Conservation (phyloP, 92 coral and sea anemone genomes). For the Epizoanthus stellaris region DNA sequence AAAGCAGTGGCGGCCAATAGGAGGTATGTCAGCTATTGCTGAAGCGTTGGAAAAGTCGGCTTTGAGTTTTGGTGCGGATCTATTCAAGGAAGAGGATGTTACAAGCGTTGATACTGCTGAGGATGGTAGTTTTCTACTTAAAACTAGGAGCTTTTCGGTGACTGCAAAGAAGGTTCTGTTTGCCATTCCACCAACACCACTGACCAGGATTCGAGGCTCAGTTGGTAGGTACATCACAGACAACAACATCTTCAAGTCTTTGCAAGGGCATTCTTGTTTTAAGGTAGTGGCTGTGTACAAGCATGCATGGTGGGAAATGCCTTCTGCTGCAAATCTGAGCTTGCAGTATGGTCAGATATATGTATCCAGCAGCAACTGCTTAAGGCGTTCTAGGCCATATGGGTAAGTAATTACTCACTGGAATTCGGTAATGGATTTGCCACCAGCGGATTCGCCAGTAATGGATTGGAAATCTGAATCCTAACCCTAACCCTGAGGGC, state of each 20-base stretch:
- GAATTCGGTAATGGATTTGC: too few species aligned
- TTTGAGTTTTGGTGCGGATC: neutral
- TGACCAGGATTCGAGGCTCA: slow-evolving; percentile 10
- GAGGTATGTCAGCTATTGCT: slow-evolving; percentile 16
- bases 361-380: slow-evolving; percentile 60
- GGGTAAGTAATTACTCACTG: slow-evolving; percentile 30
- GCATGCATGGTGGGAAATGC: slow-evolving; percentile 52
- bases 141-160: neutral
- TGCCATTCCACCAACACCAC: slow-evolving; percentile 24
- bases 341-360: slow-evolving; percentile 41
- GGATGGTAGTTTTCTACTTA: neutral
- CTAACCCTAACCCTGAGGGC: too few species aligned
- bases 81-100: slow-evolving; percentile 1
- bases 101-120: neutral
- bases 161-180: slow-evolving; percentile 14
- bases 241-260: neutral
- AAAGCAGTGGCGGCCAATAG: neutral
- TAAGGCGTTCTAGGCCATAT: slow-evolving; percentile 54
- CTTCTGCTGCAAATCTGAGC: slow-evolving; percentile 13
- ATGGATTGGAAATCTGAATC: neutral
- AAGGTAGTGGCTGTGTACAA: slow-evolving; percentile 47
- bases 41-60: slow-evolving; percentile 7
- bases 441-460: too few species aligned
- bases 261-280: slow-evolving; percentile 11
- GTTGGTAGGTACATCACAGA: neutral